Evolutionary conservation across 2,797 vertebrate genomes (phyloP), one percentile per base, ranked within the genome.

Genomic region (Chelon auratus): DNA sequence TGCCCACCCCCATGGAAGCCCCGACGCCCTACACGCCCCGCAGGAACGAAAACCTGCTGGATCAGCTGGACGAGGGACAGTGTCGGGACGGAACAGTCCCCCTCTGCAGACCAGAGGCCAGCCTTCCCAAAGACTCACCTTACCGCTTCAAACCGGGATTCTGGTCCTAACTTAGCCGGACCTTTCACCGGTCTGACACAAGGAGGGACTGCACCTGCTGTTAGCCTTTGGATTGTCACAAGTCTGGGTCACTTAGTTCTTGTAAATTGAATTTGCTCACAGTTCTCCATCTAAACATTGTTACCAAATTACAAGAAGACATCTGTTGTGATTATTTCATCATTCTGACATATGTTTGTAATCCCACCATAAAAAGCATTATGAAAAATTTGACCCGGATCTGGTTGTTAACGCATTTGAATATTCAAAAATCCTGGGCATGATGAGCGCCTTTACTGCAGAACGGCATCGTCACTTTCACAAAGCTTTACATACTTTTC

Each of bases 21-120:
- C 95, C 96, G 1, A 96, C 96, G 67, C 96, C 97, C 52, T 95
- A 94, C 83, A 94, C 96, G 18, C 96, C 93, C 10, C 85, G 81
- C 67, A 87, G 62, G 64, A 89, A 88, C 83, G 67, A 92, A 14
- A 93, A 96, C 77, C 94, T 99, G 70, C 86, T 99, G 91, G 98
- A 99, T 88, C 91, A 95, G 86, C 95, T 94, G 53, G 97, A 97
- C 4, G 97, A 99, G 89, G 96, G 95, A 37, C 97, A 99, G 91
- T 96, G 93, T 80, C 94, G 94, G 83, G 98, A 99, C 69, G 96
- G 94, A 82, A 99, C 97, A 1, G 85, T 95, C 59, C 96, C 97
- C 0, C 95, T 99, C 86, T 97, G 97, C 91, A 95, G 94, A 92
- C 95, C 96, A 0, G 95, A 96, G 84, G 83, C 93, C 84, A 93